These are phyloP conservation scores for Ectropis crepuscularia DNA, from an alignment of 2,888 invertebrate genomes.

Conservation along the genomic window DNA sequence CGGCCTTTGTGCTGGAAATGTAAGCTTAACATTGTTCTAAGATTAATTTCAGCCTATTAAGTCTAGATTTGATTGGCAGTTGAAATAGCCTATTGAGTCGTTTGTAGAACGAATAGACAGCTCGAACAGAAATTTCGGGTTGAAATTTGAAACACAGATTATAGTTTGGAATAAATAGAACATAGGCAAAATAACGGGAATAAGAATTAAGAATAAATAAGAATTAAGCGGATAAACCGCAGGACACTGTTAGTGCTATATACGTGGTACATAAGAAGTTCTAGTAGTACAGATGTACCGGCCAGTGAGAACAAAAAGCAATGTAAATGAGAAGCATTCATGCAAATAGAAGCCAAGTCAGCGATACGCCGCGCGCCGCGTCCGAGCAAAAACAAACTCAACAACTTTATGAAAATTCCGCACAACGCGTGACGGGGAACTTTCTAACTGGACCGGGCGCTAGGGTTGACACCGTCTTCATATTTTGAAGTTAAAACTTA, in stretches of 20 bases:
- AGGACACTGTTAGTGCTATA: no score
- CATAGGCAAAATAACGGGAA: no score
- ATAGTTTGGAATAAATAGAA: no score
- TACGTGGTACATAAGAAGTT: no score
- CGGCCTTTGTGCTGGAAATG: conserved; percentile 29
- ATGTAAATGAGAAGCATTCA: conserved; percentile 1
- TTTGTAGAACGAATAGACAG: no score
- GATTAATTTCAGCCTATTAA: background rate
- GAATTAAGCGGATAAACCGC: no score
- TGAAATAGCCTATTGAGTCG: no score
- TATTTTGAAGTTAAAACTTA: no score
- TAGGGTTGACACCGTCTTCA: conserved; percentile 1
- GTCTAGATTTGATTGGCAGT: background rate
- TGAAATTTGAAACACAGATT: no score
- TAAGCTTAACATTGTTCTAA: conserved; percentile 16
- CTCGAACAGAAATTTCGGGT: no score
- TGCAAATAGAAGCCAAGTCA: conserved; percentile 29
- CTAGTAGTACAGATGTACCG: no score
- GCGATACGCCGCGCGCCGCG: conserved; percentile 14
- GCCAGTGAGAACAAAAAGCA: background rate
- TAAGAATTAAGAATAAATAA: no score
- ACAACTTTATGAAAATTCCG: conserved; percentile 45
- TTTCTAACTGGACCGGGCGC: conserved; percentile 33
- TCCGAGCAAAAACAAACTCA: conserved; percentile 37
- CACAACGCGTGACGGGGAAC: conserved; percentile 28